A percentile compares a stretch with the other conserved stretches of the same genome.
These are phyloP conservation scores for Hiodon alosoides DNA, from an alignment of 2,113 vertebrate genomes.

Conservation along the genomic window DNA sequence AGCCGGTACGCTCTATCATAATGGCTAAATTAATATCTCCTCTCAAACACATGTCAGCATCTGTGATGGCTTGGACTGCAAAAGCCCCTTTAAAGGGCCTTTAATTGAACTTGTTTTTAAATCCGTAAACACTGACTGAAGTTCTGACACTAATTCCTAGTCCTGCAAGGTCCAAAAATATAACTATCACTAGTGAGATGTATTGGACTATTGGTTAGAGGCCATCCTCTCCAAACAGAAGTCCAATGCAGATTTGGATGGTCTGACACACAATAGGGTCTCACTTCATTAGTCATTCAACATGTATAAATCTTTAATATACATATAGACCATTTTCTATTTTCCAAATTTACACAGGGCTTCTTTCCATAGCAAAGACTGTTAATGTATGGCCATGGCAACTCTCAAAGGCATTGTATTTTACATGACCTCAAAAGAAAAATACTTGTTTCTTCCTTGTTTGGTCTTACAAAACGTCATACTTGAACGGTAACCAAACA, in stretches of 20 bases:
- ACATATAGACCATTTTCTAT: background rate
- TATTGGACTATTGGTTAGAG: background rate
- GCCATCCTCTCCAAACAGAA: too few relatives aligned
- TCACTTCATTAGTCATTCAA: background rate
- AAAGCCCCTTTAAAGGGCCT: background rate
- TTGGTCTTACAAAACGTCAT: constrained; percentile 4
- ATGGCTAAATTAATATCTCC: background rate
- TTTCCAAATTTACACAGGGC: background rate
- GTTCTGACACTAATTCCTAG: background rate
- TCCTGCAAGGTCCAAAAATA: background rate
- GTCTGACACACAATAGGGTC: too few relatives aligned
- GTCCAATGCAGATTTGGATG: too few relatives aligned
- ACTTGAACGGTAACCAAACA: constrained; percentile 24
- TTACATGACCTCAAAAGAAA: constrained; percentile 42
- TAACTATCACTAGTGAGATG: background rate
- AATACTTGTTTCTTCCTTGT: constrained; percentile 65
- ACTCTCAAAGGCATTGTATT: background rate
- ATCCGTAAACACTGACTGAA: background rate
- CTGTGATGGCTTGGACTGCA: background rate
- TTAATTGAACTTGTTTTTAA: background rate
- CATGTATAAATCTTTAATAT: background rate
- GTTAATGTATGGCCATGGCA: background rate
- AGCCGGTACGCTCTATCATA: background rate
- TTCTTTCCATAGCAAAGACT: background rate
- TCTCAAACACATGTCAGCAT: background rate